Evolutionary conservation across 1,140 invertebrate species (phyloP), one percentile per base, ranked within the genome.

Genomic region (Monomorium pharaonis): DNA sequence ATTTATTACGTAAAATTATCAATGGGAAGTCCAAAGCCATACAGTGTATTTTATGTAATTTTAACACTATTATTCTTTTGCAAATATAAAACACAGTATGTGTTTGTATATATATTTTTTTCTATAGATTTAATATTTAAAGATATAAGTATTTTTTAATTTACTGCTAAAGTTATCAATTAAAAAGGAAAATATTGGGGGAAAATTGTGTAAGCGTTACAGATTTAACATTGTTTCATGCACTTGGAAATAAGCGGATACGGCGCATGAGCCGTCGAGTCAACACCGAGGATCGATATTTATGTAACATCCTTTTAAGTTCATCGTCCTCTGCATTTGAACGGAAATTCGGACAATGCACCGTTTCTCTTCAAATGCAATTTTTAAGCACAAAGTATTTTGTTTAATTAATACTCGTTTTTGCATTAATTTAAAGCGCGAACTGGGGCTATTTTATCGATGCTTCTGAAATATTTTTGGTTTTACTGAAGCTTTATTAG

Each of bases 1-100:
- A 86, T 83, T 58, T 62, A 58, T 51, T 1, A 18, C 1, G 49
- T 70, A 49, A 47, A n/a, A 47, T 56, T 49, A 33, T 88, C 75
- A 87, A 83, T 86, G 92, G 75, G 89, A 86, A 93, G 93, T 94
- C 88, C 70, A n/a, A 74, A 88, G 92, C 89, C 91, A 63, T 30
- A 94, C 93, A 58, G 3, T 83, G 18, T 6, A 24, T 58, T 69
- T 75, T 54, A 18, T 42, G n/a, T 10, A 21, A 65, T 42, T 6
- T 33, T 33, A 49, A 2, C 37, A 3, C 37, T 37, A 37, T 37
- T 37, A 37, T 37, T 6, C 5, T 37, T 5, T 37, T 37, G 5
- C 7, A 3, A 37, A 37, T 7, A 37, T 37, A 37, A 7, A 37
- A 37, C 37, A 5, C 7, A 0, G 37, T n/a, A n/a, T n/a, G 3